Percentiles rank a stretch among this genome's conserved stretches.
These are phyloP conservation scores for Netelia melanura DNA, from an alignment of 2,888 invertebrate species.

Conservation along the genomic window DNA sequence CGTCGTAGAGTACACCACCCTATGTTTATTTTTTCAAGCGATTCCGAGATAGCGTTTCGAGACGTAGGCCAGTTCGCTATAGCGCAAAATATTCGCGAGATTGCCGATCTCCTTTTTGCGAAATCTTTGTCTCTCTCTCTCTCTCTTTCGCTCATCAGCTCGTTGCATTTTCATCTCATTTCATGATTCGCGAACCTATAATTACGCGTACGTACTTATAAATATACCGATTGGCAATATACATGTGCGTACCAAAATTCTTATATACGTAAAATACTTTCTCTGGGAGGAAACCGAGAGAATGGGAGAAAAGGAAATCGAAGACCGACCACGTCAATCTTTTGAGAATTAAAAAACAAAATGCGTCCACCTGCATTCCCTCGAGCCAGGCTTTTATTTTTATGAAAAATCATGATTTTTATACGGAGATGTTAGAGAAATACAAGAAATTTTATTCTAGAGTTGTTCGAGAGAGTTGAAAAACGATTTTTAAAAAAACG, in stretches of 20 bases:
- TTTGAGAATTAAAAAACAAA: not conserved
- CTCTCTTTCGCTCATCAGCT: slow-evolving; percentile 12
- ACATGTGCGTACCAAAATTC: not conserved
- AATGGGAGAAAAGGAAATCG: slow-evolving; percentile 61
- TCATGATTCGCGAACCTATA: slow-evolving; percentile 63
- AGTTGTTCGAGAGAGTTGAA: too few species aligned
- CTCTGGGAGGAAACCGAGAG: slow-evolving; percentile 39
- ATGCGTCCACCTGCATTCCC: slow-evolving; percentile 48
- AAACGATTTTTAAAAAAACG: too few species aligned
- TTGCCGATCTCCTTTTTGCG: slow-evolving; percentile 53
- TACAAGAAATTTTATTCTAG: too few species aligned
- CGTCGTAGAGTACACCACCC: not conserved
- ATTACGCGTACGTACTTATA: slow-evolving; percentile 53
- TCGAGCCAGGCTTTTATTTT: not conserved
- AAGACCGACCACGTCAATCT: slow-evolving; percentile 32
- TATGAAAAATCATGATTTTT: slow-evolving; percentile 5
- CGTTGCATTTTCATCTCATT: slow-evolving; percentile 63
- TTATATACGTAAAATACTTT: slow-evolving; percentile 45
- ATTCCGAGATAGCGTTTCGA: slow-evolving; percentile 38
- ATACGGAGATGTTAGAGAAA: too few species aligned
- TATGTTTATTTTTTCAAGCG: slow-evolving; percentile 54
- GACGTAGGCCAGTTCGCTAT: slow-evolving; percentile 49
- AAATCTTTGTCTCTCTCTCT: slow-evolving; percentile 19
- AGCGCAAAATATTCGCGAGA: slow-evolving; percentile 32
- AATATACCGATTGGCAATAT: slow-evolving; percentile 1